Percentiles rank a stretch among this genome's conserved stretches.
phyloP scores from a whole-genome alignment of 2,888 invertebrate genomes.

The Pedicia rivosa region DNA sequence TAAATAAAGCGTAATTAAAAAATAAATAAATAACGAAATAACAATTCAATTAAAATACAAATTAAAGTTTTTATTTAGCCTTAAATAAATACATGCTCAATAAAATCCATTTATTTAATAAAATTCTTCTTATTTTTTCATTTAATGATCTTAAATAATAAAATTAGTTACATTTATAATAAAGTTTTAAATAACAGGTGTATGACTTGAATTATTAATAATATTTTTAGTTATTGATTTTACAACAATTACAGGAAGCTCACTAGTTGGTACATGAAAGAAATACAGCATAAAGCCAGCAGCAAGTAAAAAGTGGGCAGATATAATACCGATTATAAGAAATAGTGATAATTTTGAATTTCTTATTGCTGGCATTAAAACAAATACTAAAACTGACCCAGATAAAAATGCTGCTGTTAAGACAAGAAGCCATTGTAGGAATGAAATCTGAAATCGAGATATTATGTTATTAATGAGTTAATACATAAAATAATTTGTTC shows the following conservation, averaged over 20 bases:
- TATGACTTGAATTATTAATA: neutral
- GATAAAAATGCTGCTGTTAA: constrained; percentile 67
- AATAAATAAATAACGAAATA: too few relatives aligned
- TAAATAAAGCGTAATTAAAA: too few relatives aligned
- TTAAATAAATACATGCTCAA: too few relatives aligned
- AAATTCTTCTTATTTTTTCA: too few relatives aligned
- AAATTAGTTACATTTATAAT: too few relatives aligned
- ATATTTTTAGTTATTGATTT: neutral
- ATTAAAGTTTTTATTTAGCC: too few relatives aligned
- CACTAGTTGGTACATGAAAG: constrained; percentile 41
- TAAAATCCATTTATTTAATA: too few relatives aligned
- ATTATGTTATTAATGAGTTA: constrained; percentile 13
- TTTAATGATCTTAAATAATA: too few relatives aligned
- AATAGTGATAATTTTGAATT: constrained; percentile 48
- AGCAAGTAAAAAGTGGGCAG: constrained; percentile 67
- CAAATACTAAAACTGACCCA: constrained; percentile 68
- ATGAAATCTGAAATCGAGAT: constrained; percentile 30
- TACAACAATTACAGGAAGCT: neutral
- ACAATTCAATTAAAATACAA: too few relatives aligned
- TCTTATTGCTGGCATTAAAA: constrained; percentile 59
- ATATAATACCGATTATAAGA: constrained; percentile 47
- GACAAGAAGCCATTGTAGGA: constrained; percentile 81
- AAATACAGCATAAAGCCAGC: constrained; percentile 76
- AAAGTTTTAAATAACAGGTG: too few relatives aligned
- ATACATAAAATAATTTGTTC: neutral